Percentiles rank a stretch among this genome's conserved stretches.
Conservation (phyloP, 2,113 vertebrate genomes). For the Embiotoca jacksoni region DNA sequence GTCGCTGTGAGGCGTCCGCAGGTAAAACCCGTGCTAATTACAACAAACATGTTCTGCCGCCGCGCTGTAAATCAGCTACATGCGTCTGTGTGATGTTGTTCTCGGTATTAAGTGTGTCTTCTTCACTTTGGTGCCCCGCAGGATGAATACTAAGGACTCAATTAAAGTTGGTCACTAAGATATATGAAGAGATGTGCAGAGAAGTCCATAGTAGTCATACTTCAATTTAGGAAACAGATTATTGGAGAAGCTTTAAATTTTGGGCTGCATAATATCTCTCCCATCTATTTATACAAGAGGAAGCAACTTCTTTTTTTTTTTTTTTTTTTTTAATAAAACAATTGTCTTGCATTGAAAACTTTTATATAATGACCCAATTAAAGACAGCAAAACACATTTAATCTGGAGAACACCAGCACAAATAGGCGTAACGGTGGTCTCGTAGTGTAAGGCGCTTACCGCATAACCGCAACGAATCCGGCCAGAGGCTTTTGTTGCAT, state of each 20-base stretch:
- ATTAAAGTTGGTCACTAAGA: too few species aligned
- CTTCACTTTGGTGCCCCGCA: too few species aligned
- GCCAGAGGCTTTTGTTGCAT: slow-evolving; percentile 18
- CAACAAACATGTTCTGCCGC: too few species aligned
- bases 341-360: neutral
- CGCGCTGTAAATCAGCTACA: too few species aligned
- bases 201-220: too few species aligned
- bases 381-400: slow-evolving; percentile 6
- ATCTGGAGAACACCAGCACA: neutral
- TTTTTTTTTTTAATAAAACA: neutral
- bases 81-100: too few species aligned
- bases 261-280: neutral
- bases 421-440: neutral
- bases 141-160: too few species aligned
- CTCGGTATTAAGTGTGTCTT: too few species aligned
- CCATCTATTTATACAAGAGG: neutral
- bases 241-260: neutral
- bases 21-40: too few species aligned
- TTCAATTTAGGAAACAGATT: neutral
- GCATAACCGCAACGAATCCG: slow-evolving; percentile 29
- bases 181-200: too few species aligned
- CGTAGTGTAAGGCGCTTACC: slow-evolving; percentile 16
- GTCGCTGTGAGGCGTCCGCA: too few species aligned
- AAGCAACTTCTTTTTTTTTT: neutral
- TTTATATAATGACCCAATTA: slow-evolving; percentile 20